Evolutionary conservation across 2,113 vertebrate genomes (phyloP).

Genomic region (Odocoileus hemionus): DNA sequence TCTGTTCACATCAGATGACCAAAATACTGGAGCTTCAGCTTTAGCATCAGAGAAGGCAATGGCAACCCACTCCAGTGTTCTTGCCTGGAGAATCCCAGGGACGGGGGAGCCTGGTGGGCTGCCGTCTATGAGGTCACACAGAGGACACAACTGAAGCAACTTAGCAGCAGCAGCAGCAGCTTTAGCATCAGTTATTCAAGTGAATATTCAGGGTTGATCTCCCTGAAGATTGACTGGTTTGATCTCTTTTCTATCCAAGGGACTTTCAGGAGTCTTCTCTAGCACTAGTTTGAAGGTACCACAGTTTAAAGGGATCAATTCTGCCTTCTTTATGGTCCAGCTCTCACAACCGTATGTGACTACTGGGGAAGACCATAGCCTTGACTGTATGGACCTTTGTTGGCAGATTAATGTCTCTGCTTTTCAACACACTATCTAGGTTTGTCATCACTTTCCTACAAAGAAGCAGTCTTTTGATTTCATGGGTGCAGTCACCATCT

Average conservation of each 20-base stretch:
- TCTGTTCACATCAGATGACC: neutral
- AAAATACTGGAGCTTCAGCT: neutral
- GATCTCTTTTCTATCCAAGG: neutral
- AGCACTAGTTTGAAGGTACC: neutral
- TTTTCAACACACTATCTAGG: neutral
- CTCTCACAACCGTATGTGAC: neutral
- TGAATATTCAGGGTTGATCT: neutral
- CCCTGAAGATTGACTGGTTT: neutral
- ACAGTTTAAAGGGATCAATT: neutral
- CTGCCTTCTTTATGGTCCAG: neutral
- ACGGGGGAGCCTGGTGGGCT: neutral
- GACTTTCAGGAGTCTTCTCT: neutral
- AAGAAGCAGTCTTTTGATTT: neutral
- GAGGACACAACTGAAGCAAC: accelerated
- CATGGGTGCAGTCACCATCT: neutral
- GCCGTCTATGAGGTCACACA: accelerated
- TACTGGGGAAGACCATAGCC: neutral
- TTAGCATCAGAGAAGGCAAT: neutral
- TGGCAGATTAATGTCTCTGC: neutral
- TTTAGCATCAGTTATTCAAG: neutral
- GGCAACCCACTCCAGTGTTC: neutral
- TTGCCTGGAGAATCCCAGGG: neutral
- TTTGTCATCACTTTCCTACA: neutral
- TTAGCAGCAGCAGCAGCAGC: neutral
- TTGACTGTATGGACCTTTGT: neutral